Base-by-base conservation (phyloP, 2,888 invertebrate genomes). In the Cetonia aurata region DNA sequence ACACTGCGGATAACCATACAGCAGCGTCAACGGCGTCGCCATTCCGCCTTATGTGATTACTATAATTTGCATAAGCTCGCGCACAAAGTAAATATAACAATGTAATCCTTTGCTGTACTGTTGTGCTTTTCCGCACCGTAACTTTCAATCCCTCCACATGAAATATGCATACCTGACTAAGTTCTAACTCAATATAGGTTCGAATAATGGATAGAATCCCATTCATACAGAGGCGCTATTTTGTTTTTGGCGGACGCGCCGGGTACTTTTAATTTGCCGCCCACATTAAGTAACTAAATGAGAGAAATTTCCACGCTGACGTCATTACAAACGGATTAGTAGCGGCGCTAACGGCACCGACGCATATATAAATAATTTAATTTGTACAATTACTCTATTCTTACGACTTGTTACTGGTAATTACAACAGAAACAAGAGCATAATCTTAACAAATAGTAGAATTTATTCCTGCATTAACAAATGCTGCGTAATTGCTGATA, bases 51-150 rank as follows among this genome's bases (percentile, higher is more conserved):
- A 78, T 78, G 78, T 78, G 79, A 79, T 79, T 79, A 79, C 77
- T 77, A 78, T 77, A 77, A 79, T 79, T 79, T 79, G 79, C 79
- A 79, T 79, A 79, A 79, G 79, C 79, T 78, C 78, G 76, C 76
- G 75, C 77, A 76, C 77, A 79, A 78, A 79, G 79, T 79, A 79
- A 79, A 79, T 79, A 79, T 79, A 77, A 78, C 78, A 75, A 76
- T 76, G 76, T 79, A 79, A 79, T 79, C 79, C 79, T 75, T 57
- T 78, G 74, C 75, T 75, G 74, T 72, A 69, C 73, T 72, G 76
- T 75, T 77, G 77, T 78, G 76, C 76, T 76, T 75, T 77, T 76
- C 77, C 75, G 76, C 75, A 74, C 75, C 74, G 78, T 75, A 77
- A 77, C 77, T 77, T 77, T 74, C 77, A 76, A 77, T 77, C 78